These are phyloP conservation scores for Nesogale talazaci DNA, from an alignment of 2,113 vertebrate species.

Conservation along the genomic window DNA sequence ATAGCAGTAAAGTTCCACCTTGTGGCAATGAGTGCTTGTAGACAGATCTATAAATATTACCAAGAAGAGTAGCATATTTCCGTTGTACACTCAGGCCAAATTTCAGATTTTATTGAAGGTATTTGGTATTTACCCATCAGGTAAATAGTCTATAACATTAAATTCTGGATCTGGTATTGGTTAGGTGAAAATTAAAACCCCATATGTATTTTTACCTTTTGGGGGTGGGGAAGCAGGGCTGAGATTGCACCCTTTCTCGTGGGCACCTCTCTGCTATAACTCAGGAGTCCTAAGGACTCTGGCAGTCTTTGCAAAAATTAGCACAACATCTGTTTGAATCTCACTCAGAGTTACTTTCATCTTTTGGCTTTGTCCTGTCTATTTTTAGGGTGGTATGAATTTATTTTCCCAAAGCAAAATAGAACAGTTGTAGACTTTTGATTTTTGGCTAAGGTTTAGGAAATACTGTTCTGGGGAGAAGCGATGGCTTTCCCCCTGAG, in stretches of 20 bases:
- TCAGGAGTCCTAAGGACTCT: not conserved
- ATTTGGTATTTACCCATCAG: not conserved
- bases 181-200: not conserved
- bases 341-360: conserved; percentile 70
- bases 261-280: not conserved
- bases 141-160: conserved; percentile 11
- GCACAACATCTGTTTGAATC: conserved; percentile 63
- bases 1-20: conserved; percentile 68
- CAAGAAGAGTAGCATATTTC: not conserved
- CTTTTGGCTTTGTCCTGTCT: conserved; percentile 78
- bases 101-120: conserved; percentile 7
- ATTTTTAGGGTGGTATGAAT: conserved; percentile 81
- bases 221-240: no score
- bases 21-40: conserved; percentile 36
- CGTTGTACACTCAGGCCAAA: not conserved
- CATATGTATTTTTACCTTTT: not conserved
- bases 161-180: not conserved
- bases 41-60: conserved; percentile 11
- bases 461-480: conserved; percentile 63
- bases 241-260: not conserved
- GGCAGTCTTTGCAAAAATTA: conserved; percentile 59
- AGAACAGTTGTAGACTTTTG: conserved; percentile 65
- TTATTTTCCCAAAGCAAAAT: conserved; percentile 73
- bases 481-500: conserved; percentile 32
- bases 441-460: conserved; percentile 72